Evolutionary conservation across 2,113 vertebrate species (phyloP), one percentile per base, ranked within the genome.

Genomic region (Andinoacara biseriatus): DNA sequence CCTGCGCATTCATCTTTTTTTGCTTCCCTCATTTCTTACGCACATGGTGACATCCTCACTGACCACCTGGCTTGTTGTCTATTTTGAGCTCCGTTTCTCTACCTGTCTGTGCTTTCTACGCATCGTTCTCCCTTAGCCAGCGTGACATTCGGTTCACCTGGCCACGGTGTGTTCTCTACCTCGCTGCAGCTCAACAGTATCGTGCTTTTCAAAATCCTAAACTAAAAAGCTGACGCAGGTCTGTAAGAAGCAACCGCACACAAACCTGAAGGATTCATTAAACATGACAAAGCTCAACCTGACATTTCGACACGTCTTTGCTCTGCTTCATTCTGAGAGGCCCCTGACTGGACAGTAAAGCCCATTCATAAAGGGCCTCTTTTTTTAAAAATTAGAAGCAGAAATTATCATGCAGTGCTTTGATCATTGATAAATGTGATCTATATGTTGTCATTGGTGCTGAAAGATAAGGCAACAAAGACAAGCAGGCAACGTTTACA

Each of bases 291-390:
- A 77, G 84, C 33, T 33, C 77, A 52, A 49, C 60, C 58, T 89
- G 90, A 92, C 83, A 90, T 91, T 83, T 86, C 58, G 78, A 83
- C 85, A 87, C 61, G 76, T 9, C 61, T 57, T 75, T 76, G 61
- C 74, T 75, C 33, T 18, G 76, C 46, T 13, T 60, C 29, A 38
- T 58, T 81, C 57, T 33, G 54, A 54, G 22, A 18, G 38, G 6
- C 20, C 15, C 52, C 43, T 1, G 46, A 58, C 31, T 6, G 61
- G 65, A 89, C 49, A 62, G 33, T 76, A 17, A 17, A 57, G 18
- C 24, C 24, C 20, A 13, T 46, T 74, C 58, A 74, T 54, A 35
- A 56, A 78, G 33, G 22, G 15, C 13, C 31, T 26, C 81, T 31
- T 76, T 59, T 60, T 33, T n/a, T n/a, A n/a, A n/a, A 7, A 2